phyloP scores from a whole-genome alignment of 1,140 invertebrate genomes.

The Rhizoglyphus robini region DNA sequence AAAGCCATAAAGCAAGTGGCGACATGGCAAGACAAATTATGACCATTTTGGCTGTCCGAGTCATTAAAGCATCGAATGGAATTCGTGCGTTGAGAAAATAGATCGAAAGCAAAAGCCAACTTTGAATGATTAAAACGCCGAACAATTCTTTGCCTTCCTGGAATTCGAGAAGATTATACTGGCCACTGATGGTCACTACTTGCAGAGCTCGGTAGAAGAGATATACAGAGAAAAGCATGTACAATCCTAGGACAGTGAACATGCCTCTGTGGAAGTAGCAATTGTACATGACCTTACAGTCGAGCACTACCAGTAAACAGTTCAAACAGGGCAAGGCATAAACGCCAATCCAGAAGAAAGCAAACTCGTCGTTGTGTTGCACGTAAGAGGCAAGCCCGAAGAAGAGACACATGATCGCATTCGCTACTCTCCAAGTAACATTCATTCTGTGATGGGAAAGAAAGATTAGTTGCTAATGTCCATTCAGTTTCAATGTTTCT shows the following conservation, averaged over 20 bases:
- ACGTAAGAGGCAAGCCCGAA: conserved; percentile 18
- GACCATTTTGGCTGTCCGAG: background rate
- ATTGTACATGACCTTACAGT: background rate
- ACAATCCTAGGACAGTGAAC: background rate
- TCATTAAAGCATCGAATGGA: conserved; percentile 16
- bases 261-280: background rate
- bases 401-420: conserved; percentile 18
- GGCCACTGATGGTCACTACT: background rate
- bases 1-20: conserved; percentile 10
- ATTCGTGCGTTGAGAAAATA: conserved; percentile 9
- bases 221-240: conserved; percentile 1
- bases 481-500: no score
- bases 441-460: background rate
- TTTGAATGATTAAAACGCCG: conserved; percentile 4
- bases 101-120: conserved; percentile 12
- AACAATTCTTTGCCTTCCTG: conserved; percentile 20
- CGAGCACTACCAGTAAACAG: background rate
- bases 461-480: no score
- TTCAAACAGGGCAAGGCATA: conserved; percentile 15
- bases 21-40: conserved; percentile 7
- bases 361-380: conserved; percentile 18
- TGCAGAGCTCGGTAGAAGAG: background rate
- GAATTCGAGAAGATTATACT: conserved; percentile 10
- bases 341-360: conserved; percentile 16
- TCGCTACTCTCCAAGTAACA: background rate